These are phyloP conservation scores for Macropus fuliginosus DNA, from an alignment of 2,797 vertebrate species.

Conservation along the genomic window DNA sequence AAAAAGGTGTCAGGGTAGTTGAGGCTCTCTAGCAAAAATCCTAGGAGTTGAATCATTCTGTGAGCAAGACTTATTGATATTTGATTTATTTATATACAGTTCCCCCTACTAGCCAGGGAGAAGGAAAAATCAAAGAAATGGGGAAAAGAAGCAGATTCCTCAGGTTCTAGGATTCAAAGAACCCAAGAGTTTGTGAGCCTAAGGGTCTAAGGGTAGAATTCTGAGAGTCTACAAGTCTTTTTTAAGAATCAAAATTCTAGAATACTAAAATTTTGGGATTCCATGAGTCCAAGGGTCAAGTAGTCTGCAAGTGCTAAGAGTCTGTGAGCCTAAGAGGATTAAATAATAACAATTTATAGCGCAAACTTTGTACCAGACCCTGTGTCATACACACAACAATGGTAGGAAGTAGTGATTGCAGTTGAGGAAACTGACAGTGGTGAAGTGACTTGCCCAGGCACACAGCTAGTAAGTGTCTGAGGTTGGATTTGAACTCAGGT, in stretches of 20 bases:
- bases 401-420: background rate
- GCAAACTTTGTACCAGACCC: background rate
- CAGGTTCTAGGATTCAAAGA: background rate
- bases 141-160: background rate
- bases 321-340: background rate
- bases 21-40: background rate
- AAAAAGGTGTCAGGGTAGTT: background rate
- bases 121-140: background rate
- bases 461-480: background rate
- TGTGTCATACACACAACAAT: background rate
- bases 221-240: background rate
- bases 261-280: background rate
- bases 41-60: background rate
- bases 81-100: background rate
- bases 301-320: background rate
- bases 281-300: background rate
- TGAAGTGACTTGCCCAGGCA: background rate
- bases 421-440: background rate
- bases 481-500: background rate
- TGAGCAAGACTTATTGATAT: background rate
- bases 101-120: background rate
- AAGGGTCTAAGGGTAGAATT: background rate
- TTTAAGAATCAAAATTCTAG: too few species aligned
- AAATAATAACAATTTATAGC: background rate
- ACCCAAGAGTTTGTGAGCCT: too few species aligned